phyloP scores from a whole-genome alignment of 2,797 vertebrate species.

The Tapirus indicus region DNA sequence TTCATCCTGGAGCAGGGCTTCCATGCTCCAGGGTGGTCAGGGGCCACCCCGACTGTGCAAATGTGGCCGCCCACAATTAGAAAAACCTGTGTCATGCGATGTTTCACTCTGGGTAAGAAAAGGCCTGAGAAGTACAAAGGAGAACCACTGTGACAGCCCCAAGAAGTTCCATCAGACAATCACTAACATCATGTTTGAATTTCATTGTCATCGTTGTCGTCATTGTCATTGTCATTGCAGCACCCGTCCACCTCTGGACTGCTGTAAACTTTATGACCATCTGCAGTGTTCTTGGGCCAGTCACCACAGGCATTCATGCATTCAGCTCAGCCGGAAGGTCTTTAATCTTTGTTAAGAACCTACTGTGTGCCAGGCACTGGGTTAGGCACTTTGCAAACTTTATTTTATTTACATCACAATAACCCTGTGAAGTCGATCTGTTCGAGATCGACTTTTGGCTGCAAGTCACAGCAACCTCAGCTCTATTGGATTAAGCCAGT shows the following conservation, averaged over 20 bases:
- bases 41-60: conserved; percentile 59
- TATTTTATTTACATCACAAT: neutral
- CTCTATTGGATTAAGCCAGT: neutral
- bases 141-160: neutral
- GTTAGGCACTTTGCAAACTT: neutral
- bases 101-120: neutral
- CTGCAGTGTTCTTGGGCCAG: neutral
- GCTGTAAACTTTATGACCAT: neutral
- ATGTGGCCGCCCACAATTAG: conserved; percentile 56
- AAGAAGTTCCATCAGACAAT: neutral
- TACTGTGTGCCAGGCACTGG: neutral
- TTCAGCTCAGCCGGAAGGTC: neutral
- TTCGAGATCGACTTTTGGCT: neutral
- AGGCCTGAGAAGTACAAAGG: neutral
- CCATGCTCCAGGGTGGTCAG: conserved; percentile 31
- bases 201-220: neutral
- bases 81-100: conserved; percentile 21
- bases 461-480: neutral
- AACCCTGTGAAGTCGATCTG: neutral
- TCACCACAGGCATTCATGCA: neutral
- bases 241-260: neutral
- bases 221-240: neutral
- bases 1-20: conserved; percentile 24
- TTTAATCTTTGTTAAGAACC: neutral
- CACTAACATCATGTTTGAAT: neutral